Evolutionary conservation across 2,888 invertebrate species (phyloP).

Genomic region (Harpalus rubripes): DNA sequence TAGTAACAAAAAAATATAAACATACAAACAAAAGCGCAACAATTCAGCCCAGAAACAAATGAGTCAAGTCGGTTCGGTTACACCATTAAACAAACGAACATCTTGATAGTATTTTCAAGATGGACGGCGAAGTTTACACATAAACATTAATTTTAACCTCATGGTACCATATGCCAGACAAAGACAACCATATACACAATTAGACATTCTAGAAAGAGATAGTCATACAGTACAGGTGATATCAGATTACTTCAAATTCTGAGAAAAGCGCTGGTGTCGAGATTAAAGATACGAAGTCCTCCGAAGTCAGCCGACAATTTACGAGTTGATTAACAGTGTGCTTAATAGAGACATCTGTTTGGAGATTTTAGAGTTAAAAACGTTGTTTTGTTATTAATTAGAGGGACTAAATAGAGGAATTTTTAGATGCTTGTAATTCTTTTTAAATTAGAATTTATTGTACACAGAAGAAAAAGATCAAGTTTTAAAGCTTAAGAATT

Average conservation of each 20-base stretch:
- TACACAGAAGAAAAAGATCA: background rate
- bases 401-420: slow-evolving; percentile 22
- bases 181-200: slow-evolving; percentile 9
- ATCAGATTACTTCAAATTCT: slow-evolving; percentile 64
- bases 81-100: slow-evolving; percentile 78
- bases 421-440: slow-evolving; percentile 55
- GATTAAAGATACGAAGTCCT: slow-evolving; percentile 60
- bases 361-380: slow-evolving; percentile 4
- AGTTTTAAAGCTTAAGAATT: background rate
- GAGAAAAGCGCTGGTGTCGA: slow-evolving; percentile 60
- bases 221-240: slow-evolving; percentile 38
- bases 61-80: slow-evolving; percentile 52
- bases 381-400: slow-evolving; percentile 56
- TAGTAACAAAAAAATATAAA: background rate
- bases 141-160: slow-evolving; percentile 78
- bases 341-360: slow-evolving; percentile 65
- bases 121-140: slow-evolving; percentile 76
- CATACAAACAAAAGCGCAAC: slow-evolving; percentile 31
- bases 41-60: slow-evolving; percentile 54
- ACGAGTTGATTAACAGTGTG: slow-evolving; percentile 51
- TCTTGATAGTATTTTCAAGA: slow-evolving; percentile 77
- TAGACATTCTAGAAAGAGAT: background rate
- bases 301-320: slow-evolving; percentile 57
- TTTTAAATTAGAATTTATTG: slow-evolving; percentile 59
- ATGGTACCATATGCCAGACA: slow-evolving; percentile 65